Conservation (phyloP, 2,113 vertebrate species). For the Megaceryle torquata region DNA sequence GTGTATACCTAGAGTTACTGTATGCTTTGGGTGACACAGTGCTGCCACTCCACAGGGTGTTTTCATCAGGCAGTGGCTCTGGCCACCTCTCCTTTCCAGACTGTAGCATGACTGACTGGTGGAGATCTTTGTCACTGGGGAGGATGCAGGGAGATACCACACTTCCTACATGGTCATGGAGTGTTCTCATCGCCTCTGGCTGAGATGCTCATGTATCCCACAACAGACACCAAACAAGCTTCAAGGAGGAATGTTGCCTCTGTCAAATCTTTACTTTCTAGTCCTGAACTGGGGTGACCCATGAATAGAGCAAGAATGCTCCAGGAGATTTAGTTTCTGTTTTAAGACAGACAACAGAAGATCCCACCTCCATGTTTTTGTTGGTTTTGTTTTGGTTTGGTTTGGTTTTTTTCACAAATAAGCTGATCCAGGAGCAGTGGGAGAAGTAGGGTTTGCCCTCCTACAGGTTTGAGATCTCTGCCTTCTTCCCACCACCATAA, state of each 20-base stretch:
- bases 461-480: neutral
- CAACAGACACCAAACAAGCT: neutral
- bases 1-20: neutral
- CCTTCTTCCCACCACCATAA: neutral
- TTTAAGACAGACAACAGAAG: neutral
- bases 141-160: neutral
- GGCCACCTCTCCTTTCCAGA: neutral
- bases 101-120: rapidly evolving
- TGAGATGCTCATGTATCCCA: neutral
- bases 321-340: neutral
- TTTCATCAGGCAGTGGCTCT: neutral
- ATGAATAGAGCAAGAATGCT: neutral
- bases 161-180: neutral
- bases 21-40: neutral
- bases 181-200: neutral
- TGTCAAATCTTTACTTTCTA: neutral
- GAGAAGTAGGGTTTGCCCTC: neutral
- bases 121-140: neutral
- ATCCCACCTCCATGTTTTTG: neutral
- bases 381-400: neutral
- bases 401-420: neutral
- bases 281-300: neutral
- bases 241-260: neutral
- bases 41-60: neutral
- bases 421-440: neutral